phyloP scores from a whole-genome alignment of 2,797 vertebrate species.

The Onychomys torridus region DNA sequence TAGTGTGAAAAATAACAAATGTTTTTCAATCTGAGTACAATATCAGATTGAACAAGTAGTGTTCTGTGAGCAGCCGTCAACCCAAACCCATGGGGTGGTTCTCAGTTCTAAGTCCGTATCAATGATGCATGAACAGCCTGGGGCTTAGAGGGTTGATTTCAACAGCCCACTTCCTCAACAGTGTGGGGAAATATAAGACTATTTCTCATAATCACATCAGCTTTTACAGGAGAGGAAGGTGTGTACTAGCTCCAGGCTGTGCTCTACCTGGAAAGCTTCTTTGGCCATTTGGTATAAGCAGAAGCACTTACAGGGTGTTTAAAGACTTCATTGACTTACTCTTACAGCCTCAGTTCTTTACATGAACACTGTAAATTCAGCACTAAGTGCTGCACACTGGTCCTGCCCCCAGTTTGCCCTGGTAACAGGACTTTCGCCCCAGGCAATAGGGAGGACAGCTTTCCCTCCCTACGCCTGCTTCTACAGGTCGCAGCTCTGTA shows the following conservation, averaged over 20 bases:
- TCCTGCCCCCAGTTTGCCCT: neutral
- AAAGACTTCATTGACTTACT: neutral
- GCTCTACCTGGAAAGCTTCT: conserved; percentile 53
- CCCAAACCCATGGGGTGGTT: conserved; percentile 48
- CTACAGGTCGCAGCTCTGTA: neutral
- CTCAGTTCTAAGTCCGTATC: conserved; percentile 52
- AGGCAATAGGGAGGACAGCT: neutral
- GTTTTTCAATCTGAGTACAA: conserved; percentile 47
- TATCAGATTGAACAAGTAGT: neutral
- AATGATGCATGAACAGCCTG: conserved; percentile 35
- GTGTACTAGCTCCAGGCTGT: conserved; percentile 45
- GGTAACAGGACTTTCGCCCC: neutral
- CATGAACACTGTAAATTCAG: neutral
- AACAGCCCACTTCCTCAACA: conserved; percentile 37
- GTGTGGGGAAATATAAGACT: conserved; percentile 41
- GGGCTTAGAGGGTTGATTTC: conserved; percentile 59
- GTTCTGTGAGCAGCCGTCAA: conserved; percentile 41
- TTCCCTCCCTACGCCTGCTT: neutral
- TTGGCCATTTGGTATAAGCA: conserved; percentile 12
- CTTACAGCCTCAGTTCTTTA: neutral
- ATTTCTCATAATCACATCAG: conserved; percentile 48
- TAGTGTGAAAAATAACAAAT: conserved; percentile 38
- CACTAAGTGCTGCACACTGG: neutral
- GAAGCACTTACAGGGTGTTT: conserved; percentile 40
- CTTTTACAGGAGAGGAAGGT: conserved; percentile 64